Evolutionary conservation across 2,797 vertebrate genomes (phyloP).

Genomic region (Stomatorhinus walkeri): DNA sequence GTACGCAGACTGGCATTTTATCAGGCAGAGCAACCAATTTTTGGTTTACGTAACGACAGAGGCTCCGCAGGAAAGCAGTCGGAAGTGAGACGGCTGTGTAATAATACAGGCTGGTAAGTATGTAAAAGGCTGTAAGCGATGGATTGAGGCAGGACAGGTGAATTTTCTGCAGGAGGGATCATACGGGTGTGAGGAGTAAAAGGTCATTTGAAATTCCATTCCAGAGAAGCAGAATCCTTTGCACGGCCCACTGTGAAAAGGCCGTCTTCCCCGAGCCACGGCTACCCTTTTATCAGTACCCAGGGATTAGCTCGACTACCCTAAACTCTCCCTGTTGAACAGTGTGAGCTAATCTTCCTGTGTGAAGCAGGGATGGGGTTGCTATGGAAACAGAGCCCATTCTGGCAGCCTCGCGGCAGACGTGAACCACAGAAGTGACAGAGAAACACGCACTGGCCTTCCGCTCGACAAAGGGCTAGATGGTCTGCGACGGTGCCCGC

Average conservation of each 20-base stretch:
- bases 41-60: not conserved
- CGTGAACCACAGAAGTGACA: constrained; percentile 65
- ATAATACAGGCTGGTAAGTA: not conserved
- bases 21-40: not conserved
- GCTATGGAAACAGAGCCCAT: constrained; percentile 72
- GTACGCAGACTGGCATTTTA: not conserved
- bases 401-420: constrained; percentile 69
- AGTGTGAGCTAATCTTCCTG: constrained; percentile 75
- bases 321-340: constrained; percentile 73
- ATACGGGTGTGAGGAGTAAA: constrained; percentile 51
- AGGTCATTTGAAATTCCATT: constrained; percentile 55
- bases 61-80: not conserved
- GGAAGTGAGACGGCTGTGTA: not conserved
- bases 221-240: constrained; percentile 60
- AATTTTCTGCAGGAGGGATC: constrained; percentile 11
- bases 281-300: constrained; percentile 71
- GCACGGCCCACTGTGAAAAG: constrained; percentile 64
- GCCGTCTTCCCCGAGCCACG: constrained; percentile 66
- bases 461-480: constrained; percentile 44
- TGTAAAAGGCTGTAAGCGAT: constrained; percentile 38
- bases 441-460: constrained; percentile 61
- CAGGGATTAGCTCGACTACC: constrained; percentile 74
- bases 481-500: not conserved
- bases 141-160: constrained; percentile 56
- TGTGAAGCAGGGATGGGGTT: constrained; percentile 69